Evolutionary conservation across 2,797 vertebrate genomes (phyloP).

Genomic region (Pipistrellus kuhlii): DNA sequence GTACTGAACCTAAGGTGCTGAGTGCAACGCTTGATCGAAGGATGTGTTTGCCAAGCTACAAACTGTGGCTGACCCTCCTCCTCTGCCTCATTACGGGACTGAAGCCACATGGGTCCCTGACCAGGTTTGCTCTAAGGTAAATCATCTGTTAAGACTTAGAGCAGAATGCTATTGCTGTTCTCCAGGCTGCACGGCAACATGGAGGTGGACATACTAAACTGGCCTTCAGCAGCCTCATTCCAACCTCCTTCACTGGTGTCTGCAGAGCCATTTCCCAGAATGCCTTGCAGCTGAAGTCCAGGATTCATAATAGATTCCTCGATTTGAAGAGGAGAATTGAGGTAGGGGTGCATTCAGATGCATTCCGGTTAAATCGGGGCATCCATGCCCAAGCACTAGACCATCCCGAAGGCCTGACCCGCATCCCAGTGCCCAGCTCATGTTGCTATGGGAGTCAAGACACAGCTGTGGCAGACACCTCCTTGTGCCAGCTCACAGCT

Average conservation of each 20-base stretch:
- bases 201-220: rapidly evolving
- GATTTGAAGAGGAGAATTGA: neutral
- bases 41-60: rapidly evolving
- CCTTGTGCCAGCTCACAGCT: neutral
- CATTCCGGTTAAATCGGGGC: neutral
- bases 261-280: neutral
- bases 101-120: neutral
- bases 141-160: neutral
- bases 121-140: neutral
- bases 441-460: neutral
- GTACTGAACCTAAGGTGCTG: too few species aligned
- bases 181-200: too few species aligned
- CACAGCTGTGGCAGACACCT: neutral
- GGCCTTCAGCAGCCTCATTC: neutral
- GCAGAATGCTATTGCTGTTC: neutral
- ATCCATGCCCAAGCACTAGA: neutral
- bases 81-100: neutral
- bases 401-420: neutral
- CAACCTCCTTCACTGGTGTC: neutral
- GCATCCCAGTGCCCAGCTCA: neutral
- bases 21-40: rapidly evolving
- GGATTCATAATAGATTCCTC: neutral
- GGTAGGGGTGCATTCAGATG: neutral
- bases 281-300: neutral
- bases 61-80: too few species aligned